Conservation (phyloP, 2,888 invertebrate species). For the Lepetodrilus schrolli region DNA sequence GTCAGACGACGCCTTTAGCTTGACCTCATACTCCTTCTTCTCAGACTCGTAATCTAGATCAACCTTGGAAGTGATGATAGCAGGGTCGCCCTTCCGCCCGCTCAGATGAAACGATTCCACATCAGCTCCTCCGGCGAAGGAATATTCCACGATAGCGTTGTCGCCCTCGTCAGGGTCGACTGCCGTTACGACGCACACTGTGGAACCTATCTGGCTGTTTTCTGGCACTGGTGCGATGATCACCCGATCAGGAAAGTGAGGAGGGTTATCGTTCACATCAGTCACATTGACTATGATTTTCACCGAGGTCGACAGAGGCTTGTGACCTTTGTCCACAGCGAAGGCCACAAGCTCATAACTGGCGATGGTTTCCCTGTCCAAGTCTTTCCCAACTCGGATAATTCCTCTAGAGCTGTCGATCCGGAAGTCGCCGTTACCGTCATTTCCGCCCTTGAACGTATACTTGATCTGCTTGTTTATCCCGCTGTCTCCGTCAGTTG, state of each 20-base stretch:
- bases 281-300: constrained; percentile 93
- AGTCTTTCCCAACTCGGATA: constrained; percentile 88
- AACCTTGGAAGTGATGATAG: constrained; percentile 90
- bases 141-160: constrained; percentile 94
- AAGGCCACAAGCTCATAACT: constrained; percentile 89
- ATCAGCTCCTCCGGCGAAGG: constrained; percentile 89
- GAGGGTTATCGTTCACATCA: constrained; percentile 97
- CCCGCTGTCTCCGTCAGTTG: constrained; percentile 91
- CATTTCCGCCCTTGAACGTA: constrained; percentile 71
- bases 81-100: constrained; percentile 81
- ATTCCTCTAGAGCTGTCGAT: constrained; percentile 94
- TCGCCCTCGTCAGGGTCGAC: constrained; percentile 93
- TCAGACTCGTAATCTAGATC: constrained; percentile 97
- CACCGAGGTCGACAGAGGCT: constrained; percentile 70
- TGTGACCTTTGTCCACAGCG: constrained; percentile 90
- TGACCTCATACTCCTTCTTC: constrained; percentile 89
- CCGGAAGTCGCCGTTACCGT: constrained; percentile 91
- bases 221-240: constrained; percentile 92
- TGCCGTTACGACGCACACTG: constrained; percentile 92
- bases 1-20: constrained; percentile 92
- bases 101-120: constrained; percentile 86
- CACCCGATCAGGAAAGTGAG: constrained; percentile 89
- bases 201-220: constrained; percentile 96
- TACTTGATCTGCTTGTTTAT: constrained; percentile 91
- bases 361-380: constrained; percentile 93